These are phyloP conservation scores for Oligia fasciuncula DNA, from an alignment of 2,888 invertebrate species.

Conservation along the genomic window DNA sequence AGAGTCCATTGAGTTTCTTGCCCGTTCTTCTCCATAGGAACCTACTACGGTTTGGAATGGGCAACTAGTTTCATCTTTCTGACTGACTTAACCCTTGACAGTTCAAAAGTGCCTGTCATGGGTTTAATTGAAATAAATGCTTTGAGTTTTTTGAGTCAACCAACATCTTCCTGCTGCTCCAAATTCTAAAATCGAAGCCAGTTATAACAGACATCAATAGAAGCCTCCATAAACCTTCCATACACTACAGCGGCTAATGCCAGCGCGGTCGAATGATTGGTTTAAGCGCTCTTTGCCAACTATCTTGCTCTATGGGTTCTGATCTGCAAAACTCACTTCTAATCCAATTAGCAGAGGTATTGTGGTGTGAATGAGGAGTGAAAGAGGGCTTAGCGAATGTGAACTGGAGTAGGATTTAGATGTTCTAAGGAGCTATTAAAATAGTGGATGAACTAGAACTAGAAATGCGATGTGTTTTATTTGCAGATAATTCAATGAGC, in stretches of 20 bases:
- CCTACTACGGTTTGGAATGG: not conserved
- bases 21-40: not conserved
- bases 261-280: constrained; percentile 59
- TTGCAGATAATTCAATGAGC: not conserved
- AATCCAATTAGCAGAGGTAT: constrained; percentile 77
- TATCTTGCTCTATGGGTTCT: constrained; percentile 64
- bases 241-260: constrained; percentile 47
- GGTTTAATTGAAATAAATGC: not conserved
- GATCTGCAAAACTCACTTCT: constrained; percentile 78
- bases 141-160: not conserved
- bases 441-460: constrained; percentile 9
- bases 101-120: not conserved
- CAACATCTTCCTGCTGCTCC: not conserved
- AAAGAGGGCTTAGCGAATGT: constrained; percentile 44
- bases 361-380: constrained; percentile 69
- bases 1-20: not conserved
- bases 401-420: constrained; percentile 19
- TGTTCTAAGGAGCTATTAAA: constrained; percentile 27
- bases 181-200: constrained; percentile 22
- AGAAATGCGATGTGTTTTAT: constrained; percentile 1
- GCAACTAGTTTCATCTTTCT: not conserved
- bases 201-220: constrained; percentile 48
- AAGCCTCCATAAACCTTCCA: constrained; percentile 35
- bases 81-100: not conserved
- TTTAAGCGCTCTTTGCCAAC: constrained; percentile 63